These are phyloP conservation scores for Esox niger DNA, from an alignment of 2,113 vertebrate species.

Conservation along the genomic window DNA sequence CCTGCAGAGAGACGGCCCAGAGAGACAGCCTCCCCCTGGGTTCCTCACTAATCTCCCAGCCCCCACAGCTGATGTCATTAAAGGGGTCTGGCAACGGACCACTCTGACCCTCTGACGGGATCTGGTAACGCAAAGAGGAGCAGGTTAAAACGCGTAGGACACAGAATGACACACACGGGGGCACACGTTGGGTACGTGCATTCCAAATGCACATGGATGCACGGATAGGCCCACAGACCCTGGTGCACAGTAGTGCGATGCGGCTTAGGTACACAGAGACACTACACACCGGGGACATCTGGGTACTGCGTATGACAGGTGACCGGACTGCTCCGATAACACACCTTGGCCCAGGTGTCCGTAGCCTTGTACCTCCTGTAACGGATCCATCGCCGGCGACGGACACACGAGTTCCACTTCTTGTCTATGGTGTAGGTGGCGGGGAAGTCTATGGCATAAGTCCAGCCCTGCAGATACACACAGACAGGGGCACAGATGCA, in stretches of 20 bases:
- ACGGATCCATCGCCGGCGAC: conserved; percentile 90
- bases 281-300: too few relatives aligned
- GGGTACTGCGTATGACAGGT: neutral
- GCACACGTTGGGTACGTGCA: neutral
- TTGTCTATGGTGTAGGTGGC: conserved; percentile 92
- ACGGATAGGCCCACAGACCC: neutral
- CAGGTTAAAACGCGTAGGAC: neutral
- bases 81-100: conserved; percentile 84
- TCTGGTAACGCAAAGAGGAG: conserved; percentile 65
- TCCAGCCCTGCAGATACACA: conserved; percentile 86
- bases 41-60: conserved; percentile 91
- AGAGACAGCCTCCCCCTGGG: conserved; percentile 84
- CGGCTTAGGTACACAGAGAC: neutral
- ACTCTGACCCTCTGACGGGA: conserved; percentile 72
- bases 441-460: conserved; percentile 92
- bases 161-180: neutral
- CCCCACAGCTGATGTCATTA: conserved; percentile 90
- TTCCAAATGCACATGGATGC: neutral
- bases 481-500: conserved; percentile 7
- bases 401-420: conserved; percentile 96
- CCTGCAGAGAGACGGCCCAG: conserved; percentile 93
- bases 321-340: neutral
- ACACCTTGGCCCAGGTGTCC: conserved; percentile 90
- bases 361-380: conserved; percentile 91
- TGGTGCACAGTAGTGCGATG: neutral